Evolutionary conservation across 1,140 invertebrate species (phyloP), one percentile per base, ranked within the genome.

Genomic region (Pantala flavescens): DNA sequence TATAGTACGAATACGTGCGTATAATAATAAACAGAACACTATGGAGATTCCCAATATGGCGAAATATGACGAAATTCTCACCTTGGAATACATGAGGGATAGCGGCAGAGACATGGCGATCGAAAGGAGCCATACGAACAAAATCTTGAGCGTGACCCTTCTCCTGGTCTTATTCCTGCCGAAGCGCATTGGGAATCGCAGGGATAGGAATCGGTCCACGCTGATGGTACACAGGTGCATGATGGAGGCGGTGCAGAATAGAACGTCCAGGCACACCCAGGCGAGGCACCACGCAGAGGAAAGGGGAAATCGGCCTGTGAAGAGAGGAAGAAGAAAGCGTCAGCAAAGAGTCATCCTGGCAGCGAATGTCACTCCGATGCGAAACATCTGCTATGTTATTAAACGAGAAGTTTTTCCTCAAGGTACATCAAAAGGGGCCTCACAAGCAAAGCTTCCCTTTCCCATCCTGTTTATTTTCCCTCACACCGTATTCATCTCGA

Each of bases 191-290:
- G 93, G 93, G 81, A 93, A 94, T 12, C 92, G 87, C 23, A 96
- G 85, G 21, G 91, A 93, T 10, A 95, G 86, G 81, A 93, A 94
- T 78, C 95, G 89, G 84, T 98, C 96, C 77, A 98, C 92, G 78
- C 93, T 94, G 81, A 98, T 97, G 73, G 95, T 97, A 83, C 95
- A 97, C 24, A 98, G 86, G 83, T 98, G 96, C 89, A 98, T 93
- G 80, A 98, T 97, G 73, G 94, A 96, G 0, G 95, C 95, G 0
- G 96, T 98, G 81, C 94, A 97, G 80, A 97, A 96, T 0, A 98
- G 85, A 0, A 98, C 96, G 84, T 98, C 96, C 78, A 94, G 85
- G 78, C 91, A 93, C 73, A 94, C 92, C 93, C 93, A 94, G n/a
- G 87, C 88, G 43, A 94, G 86, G 81, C 93, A 94, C 81, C 92